Base-by-base conservation (phyloP, 2,113 vertebrate species). In the Gymnogyps californianus region DNA sequence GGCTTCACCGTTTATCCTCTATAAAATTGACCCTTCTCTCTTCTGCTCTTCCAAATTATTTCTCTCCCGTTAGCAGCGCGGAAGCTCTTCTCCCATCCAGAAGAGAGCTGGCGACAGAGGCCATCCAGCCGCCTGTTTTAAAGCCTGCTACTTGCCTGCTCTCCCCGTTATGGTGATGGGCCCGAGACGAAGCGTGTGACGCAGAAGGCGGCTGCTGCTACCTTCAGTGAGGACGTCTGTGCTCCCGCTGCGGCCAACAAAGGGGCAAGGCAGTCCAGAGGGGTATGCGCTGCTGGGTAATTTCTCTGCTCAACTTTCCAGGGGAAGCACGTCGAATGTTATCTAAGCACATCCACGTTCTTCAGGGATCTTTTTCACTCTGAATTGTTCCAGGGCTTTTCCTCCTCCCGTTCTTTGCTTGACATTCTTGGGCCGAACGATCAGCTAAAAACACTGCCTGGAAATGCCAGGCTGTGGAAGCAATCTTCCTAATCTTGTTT, bases 131-230 rank as follows among this genome's bases (percentile, higher is more conserved):
- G 47, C 13, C 29, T 79, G 17, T 38, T 75, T 47, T 42, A 31
- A 36, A 71, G 71, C 32, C 52, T n/a, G 44, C 65, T 34, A 20
- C 38, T 58, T 2, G 8, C 17, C 34, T 52, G 38, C n/a, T 55
- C 24, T 77, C 26, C 66, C 71, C 34, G 7, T 1, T 1, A 47
- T 0, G 0, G 32, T 8, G 28, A 28, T 10, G 17, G 55, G 31
- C 13, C 31, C 0, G 0, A 64, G 67, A 57, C 0, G 2, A 76
- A 58, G 31, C 13, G 10, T 1, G 3, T 25, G 62, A 59, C 3
- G 2, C 47, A 67, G 16, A 89, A 31, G 7, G 36, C 2, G 31
- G 62, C 28, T 75, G 62, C 87, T 62, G 83, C n/a, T 71, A 16
- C 21, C 49, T 42, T 1, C n/a, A 3, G 13, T 38, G 22, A 44